Percentiles rank a stretch among this genome's conserved stretches.
Conservation (phyloP, 1,140 invertebrate species). For the Trichomalopsis sarcophagae region DNA sequence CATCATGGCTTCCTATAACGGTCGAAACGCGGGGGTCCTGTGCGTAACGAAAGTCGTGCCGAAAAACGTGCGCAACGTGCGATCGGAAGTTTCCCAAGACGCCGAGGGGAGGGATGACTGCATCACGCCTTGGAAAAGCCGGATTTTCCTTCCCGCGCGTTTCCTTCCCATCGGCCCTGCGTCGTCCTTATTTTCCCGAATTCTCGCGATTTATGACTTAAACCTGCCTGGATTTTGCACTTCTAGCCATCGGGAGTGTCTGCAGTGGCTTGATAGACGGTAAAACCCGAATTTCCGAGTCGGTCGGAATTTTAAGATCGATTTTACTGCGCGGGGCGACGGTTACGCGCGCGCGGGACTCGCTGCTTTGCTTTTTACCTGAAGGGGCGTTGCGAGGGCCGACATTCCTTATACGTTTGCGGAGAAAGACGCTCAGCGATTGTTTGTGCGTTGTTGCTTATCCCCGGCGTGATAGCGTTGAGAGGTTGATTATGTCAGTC, state of each 20-base stretch:
- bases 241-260: neutral
- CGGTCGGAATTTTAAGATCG: neutral
- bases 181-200: neutral
- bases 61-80: too few relatives aligned
- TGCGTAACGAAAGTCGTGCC: too few relatives aligned
- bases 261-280: too few relatives aligned
- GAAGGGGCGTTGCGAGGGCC: neutral
- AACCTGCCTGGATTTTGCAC: neutral
- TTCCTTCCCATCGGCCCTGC: neutral
- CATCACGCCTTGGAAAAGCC: neutral
- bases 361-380: slow-evolving; percentile 38
- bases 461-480: neutral
- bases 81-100: too few relatives aligned
- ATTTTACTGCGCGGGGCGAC: neutral
- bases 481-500: neutral
- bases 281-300: neutral
- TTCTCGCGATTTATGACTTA: slow-evolving; percentile 33
- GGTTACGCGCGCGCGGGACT: slow-evolving; percentile 31
- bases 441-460: neutral
- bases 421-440: neutral
- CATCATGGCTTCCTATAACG: slow-evolving; percentile 21
- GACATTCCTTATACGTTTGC: neutral
- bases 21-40: neutral
- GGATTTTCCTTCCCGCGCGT: slow-evolving; percentile 35
- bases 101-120: too few relatives aligned